Conservation (phyloP, 2,113 vertebrate species). For the Desmodus rotundus region DNA sequence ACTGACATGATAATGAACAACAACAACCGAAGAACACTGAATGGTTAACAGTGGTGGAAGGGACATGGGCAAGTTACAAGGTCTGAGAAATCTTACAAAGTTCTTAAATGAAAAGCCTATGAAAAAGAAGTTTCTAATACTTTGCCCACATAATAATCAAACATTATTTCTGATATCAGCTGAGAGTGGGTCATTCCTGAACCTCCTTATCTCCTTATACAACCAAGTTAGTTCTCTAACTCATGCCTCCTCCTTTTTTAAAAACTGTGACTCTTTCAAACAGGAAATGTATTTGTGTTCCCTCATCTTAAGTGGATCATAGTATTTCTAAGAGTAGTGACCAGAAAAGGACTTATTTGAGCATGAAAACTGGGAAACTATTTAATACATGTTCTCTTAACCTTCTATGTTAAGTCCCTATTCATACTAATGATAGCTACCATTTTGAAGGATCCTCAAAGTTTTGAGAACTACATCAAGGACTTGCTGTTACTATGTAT, state of each 20-base stretch:
- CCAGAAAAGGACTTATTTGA: neutral
- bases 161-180: neutral
- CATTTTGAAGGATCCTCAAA: neutral
- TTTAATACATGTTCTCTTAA: neutral
- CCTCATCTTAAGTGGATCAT: neutral
- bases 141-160: constrained; percentile 10
- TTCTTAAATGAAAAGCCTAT: neutral
- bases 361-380: neutral
- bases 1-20: neutral
- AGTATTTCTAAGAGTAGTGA: neutral
- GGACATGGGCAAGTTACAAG: neutral
- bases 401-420: neutral
- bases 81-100: neutral
- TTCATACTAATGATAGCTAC: neutral
- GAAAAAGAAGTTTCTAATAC: constrained; percentile 16
- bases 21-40: neutral
- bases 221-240: neutral
- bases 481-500: neutral
- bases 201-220: neutral
- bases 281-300: neutral
- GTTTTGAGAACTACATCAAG: constrained; percentile 4
- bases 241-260: neutral
- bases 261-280: constrained; percentile 8
- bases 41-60: neutral
- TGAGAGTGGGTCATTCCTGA: neutral